Base-by-base conservation (phyloP, 2,797 vertebrate species). In the Coregonus sp. region DNA sequence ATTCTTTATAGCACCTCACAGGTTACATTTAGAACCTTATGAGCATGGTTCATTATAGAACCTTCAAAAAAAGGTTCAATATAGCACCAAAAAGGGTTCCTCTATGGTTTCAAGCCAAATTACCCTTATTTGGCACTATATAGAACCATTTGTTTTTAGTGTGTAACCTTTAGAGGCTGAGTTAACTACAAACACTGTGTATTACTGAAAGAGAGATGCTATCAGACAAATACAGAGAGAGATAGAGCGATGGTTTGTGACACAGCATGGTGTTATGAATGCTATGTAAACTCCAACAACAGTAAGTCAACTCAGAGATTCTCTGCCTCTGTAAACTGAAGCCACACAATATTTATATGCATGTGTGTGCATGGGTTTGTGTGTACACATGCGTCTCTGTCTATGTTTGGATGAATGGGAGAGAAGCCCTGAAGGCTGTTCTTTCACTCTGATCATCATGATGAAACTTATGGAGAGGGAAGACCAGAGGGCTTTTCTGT, bases 401-500 rank as follows among this genome's bases (percentile, higher is more conserved):
- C 40, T 47, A 47, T 82, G 15, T 79, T 79, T 61, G 54, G 63
- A n/a, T 12, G 16, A 12, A n/a, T 15, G 51, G 9, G 37, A 37
- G 7, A 50, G 68, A 84, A 87, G 88, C 87, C 90, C 89, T 40
- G 7, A 40, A 9, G 40, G 7, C 7, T 40, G 40, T 40, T 40
- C 87, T 87, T 90, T 90, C 35, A 67, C 87, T 91, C 87, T 92
- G 90, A 91, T 92, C 90, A 88, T 86, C 86, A 84, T 90, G 90
- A 92, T 91, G 92, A 91, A 92, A 91, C 88, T 85, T 77, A 86
- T 86, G 89, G 89, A 87, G 91, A 89, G 89, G 90, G 89, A 84
- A 89, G 89, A 87, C 91, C 91, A 91, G 89, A 88, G 52, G 91
- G 91, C 89, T 91, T 92, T 92, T 90, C 86, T 89, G 80, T 87